phyloP scores from a whole-genome alignment of 2,888 invertebrate species.

The Oscheius sp. region DNA sequence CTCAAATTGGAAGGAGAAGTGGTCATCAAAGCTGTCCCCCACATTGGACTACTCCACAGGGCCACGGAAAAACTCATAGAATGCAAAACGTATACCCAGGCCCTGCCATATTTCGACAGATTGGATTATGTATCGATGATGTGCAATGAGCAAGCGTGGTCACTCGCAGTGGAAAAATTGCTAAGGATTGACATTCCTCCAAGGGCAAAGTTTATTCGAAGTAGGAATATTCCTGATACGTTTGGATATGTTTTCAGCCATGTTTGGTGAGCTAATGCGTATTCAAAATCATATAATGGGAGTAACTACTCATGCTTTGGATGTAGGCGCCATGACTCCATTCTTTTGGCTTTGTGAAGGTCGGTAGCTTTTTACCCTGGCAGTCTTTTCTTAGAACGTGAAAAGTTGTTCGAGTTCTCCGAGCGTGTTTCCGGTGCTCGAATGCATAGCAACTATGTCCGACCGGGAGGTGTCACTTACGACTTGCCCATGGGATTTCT shows the following conservation, averaged over 20 bases:
- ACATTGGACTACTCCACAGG: conserved; percentile 94
- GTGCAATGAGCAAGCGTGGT: conserved; percentile 97
- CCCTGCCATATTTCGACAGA: conserved; percentile 93
- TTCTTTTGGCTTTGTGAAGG: conserved; percentile 99
- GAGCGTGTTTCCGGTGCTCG: conserved; percentile 96
- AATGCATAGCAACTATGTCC: conserved; percentile 97
- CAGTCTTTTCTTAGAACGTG: conserved; percentile 75
- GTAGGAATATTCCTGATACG: conserved; percentile 76
- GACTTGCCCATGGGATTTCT: conserved; percentile 94
- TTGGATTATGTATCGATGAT: conserved; percentile 98
- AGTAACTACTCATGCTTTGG: conserved; percentile 93
- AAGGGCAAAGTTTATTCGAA: conserved; percentile 93
- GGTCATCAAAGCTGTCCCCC: conserved; percentile 90
- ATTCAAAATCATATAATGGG: conserved; percentile 98
- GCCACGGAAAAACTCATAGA: conserved; percentile 98
- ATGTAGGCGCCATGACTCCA: conserved; percentile 95
- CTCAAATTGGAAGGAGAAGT: conserved; percentile 88
- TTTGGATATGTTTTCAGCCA: conserved; percentile 78
- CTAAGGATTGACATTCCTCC: conserved; percentile 80
- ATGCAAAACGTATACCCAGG: conserved; percentile 97
- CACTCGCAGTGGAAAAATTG: conserved; percentile 93
- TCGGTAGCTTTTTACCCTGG: conserved; percentile 74
- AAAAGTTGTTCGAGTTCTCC: conserved; percentile 93
- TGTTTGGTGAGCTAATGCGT: conserved; percentile 94
- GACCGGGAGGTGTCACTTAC: conserved; percentile 94